A percentile compares a stretch with the other conserved stretches of the same genome.
Evolutionary conservation across 2,888 invertebrate species (phyloP).

Genomic region (Calameuta idolon): DNA sequence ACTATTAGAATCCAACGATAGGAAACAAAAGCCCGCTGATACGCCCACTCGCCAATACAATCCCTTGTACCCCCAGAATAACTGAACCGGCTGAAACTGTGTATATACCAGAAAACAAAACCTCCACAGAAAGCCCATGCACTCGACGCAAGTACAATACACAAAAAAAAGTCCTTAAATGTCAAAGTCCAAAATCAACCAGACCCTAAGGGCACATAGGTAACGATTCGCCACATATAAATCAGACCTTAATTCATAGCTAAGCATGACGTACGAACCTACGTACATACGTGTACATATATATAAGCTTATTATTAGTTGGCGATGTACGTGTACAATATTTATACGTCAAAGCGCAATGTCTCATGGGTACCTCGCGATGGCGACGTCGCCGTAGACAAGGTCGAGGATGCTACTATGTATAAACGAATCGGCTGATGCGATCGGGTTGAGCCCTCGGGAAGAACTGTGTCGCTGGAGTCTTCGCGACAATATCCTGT

Average conservation of each 20-base stretch:
- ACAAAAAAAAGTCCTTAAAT: not conserved
- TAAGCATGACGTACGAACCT: not conserved
- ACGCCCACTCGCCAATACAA: not conserved
- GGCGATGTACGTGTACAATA: constrained; percentile 4
- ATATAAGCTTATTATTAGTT: constrained; percentile 18
- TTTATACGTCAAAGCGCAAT: constrained; percentile 10
- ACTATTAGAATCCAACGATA: not conserved
- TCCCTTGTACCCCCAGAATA: not conserved
- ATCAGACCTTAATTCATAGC: not conserved
- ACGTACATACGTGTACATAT: not conserved
- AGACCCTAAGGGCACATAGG: not conserved
- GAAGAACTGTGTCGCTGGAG: constrained; percentile 63
- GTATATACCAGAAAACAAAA: not conserved
- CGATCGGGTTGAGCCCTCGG: constrained; percentile 58
- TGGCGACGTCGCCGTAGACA: constrained; percentile 12
- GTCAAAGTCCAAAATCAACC: not conserved
- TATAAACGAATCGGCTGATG: constrained; percentile 42
- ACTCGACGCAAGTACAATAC: not conserved
- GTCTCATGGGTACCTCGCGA: constrained; percentile 11
- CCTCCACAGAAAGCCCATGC: too few species aligned
- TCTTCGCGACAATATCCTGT: constrained; percentile 60
- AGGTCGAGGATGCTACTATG: constrained; percentile 5
- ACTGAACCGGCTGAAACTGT: not conserved
- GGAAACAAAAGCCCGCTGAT: not conserved
- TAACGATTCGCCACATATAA: not conserved